A percentile compares a stretch with the other conserved stretches of the same genome.
Conservation (phyloP, 2,113 vertebrate species). For the Halcyon senegalensis region DNA sequence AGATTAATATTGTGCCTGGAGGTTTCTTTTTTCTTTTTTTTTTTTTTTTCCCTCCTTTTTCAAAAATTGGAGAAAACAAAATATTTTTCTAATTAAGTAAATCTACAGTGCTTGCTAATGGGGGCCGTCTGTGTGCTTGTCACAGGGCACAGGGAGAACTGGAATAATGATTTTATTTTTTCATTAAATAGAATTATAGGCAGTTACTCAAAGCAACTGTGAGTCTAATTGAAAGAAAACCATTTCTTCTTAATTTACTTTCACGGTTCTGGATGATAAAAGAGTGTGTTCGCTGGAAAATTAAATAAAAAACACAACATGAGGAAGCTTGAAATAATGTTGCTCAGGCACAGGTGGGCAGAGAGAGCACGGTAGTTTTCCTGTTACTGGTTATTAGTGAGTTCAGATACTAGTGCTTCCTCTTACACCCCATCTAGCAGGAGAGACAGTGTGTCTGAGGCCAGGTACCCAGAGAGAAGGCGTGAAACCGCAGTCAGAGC, state of each 20-base stretch:
- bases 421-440: background rate
- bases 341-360: slow-evolving; percentile 54
- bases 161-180: slow-evolving; percentile 86
- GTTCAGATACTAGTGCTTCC: background rate
- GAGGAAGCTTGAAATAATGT: slow-evolving; percentile 24
- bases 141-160: slow-evolving; percentile 74
- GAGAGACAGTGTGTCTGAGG: background rate
- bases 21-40: slow-evolving; percentile 53
- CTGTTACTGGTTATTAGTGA: background rate
- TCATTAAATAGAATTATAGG: slow-evolving; percentile 90
- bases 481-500: background rate
- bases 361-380: background rate
- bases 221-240: slow-evolving; percentile 87
- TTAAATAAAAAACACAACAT: slow-evolving; percentile 81
- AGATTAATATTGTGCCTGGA: slow-evolving; percentile 80
- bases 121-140: slow-evolving; percentile 77
- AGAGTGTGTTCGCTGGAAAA: slow-evolving; percentile 77
- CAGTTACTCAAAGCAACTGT: slow-evolving; percentile 84
- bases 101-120: slow-evolving; percentile 79
- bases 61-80: slow-evolving; percentile 80
- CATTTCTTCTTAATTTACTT: slow-evolving; percentile 88
- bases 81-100: slow-evolving; percentile 89
- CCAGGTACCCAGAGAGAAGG: fast-evolving
- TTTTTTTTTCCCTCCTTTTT: background rate
- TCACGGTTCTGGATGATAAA: slow-evolving; percentile 86